These are phyloP conservation scores for Xanthorhoe designata DNA, from an alignment of 2,888 invertebrate genomes.

Conservation along the genomic window DNA sequence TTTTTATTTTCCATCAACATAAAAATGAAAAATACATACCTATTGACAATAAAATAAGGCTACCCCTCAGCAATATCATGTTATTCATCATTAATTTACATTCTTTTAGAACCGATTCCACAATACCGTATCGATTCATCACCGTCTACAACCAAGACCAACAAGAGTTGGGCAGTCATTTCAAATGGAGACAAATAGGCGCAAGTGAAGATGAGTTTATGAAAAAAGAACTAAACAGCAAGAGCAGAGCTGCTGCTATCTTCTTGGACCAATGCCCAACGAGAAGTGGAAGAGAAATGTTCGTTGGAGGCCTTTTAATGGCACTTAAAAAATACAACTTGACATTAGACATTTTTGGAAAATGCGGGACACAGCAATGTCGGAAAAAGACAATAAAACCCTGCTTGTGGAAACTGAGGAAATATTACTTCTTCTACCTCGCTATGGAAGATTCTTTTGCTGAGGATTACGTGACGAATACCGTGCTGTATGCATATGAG, in stretches of 20 bases:
- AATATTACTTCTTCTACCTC: conserved; percentile 89
- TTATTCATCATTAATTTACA: no score
- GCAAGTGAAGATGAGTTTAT: conserved; percentile 46
- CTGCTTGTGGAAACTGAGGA: conserved; percentile 72
- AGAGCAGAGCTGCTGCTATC: conserved; percentile 66
- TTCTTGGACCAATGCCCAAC: conserved; percentile 68
- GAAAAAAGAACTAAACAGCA: conserved; percentile 54
- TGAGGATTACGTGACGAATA: conserved; percentile 66
- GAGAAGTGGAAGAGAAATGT: conserved; percentile 61
- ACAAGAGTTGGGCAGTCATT: conserved; percentile 53
- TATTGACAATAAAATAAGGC: no score
- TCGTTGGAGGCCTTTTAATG: conserved; percentile 66
- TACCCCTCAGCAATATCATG: no score
- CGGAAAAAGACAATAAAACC: conserved; percentile 59
- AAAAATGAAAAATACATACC: no score
- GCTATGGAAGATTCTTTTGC: conserved; percentile 90
- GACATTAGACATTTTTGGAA: conserved; percentile 82
- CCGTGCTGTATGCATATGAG: conserved; percentile 84
- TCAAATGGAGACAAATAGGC: conserved; percentile 57
- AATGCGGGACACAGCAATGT: conserved; percentile 74
- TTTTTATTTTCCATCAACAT: no score
- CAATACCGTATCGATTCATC: conserved; percentile 62
- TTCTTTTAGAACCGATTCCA: conserved; percentile 49
- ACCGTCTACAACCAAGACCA: conserved; percentile 55
- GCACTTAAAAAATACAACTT: conserved; percentile 70